phyloP scores from a whole-genome alignment of 2,888 invertebrate species.

The Hemithea aestivaria region DNA sequence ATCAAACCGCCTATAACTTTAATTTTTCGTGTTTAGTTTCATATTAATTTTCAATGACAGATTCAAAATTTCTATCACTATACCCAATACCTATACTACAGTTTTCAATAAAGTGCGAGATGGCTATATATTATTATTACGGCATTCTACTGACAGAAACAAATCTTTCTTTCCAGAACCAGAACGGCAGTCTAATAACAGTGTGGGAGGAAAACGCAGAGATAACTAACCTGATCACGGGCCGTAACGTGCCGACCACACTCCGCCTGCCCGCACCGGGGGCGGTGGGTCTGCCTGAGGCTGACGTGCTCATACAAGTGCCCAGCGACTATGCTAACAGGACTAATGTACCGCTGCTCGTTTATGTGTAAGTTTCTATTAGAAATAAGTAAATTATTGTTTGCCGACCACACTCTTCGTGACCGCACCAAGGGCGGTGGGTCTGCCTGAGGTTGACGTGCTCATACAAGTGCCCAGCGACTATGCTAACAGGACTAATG shows the following conservation, averaged over 20 bases:
- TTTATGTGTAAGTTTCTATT: conserved; percentile 85
- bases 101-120: no score
- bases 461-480: conserved; percentile 86
- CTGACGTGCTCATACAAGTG: conserved; percentile 86
- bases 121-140: no score
- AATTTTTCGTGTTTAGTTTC: no score
- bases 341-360: conserved; percentile 88
- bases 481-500: conserved; percentile 83
- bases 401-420: conserved; percentile 81
- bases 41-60: no score
- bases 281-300: conserved; percentile 80
- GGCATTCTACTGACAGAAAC: not conserved
- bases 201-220: conserved; percentile 85
- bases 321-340: conserved; percentile 85
- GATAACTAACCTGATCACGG: conserved; percentile 66
- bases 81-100: no score
- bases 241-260: conserved; percentile 76
- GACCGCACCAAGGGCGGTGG: conserved; percentile 82
- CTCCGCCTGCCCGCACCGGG: conserved; percentile 82
- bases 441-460: conserved; percentile 84
- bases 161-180: conserved; percentile 38
- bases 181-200: conserved; percentile 43
- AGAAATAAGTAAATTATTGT: not conserved
- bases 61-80: no score
- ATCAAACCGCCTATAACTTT: no score